phyloP scores from a whole-genome alignment of 2,888 invertebrate species.

The Seladonia tumulorum region DNA sequence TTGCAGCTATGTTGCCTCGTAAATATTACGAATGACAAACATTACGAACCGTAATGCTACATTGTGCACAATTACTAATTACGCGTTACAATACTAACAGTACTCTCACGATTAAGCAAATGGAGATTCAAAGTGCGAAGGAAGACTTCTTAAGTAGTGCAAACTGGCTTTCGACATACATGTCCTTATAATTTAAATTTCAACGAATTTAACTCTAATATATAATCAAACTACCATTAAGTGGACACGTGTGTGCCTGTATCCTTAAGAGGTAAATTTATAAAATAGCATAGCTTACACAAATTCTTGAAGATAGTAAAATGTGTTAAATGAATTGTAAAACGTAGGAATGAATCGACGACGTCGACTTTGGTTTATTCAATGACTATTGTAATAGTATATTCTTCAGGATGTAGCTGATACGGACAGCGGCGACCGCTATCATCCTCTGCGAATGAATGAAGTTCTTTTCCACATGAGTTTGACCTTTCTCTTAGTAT shows the following conservation, averaged over 20 bases:
- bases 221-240: not conserved
- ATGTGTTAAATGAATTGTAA: not conserved
- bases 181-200: not conserved
- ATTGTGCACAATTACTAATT: not conserved
- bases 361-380: not conserved
- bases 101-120: slow-evolving; percentile 37
- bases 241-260: not conserved
- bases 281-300: not conserved
- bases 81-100: not conserved
- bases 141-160: slow-evolving; percentile 30
- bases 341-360: not conserved
- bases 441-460: slow-evolving; percentile 60
- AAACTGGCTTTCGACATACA: slow-evolving; percentile 13
- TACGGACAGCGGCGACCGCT: not conserved
- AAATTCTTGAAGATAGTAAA: not conserved
- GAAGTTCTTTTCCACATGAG: slow-evolving; percentile 54
- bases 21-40: slow-evolving; percentile 9
- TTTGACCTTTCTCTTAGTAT: slow-evolving; percentile 68
- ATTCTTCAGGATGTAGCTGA: not conserved
- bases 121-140: not conserved
- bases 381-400: not conserved
- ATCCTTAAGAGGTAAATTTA: not conserved
- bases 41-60: not conserved
- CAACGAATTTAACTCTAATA: too few species aligned
- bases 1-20: slow-evolving; percentile 12